Evolutionary conservation across 2,113 vertebrate genomes (phyloP), one percentile per base, ranked within the genome.

Genomic region (Rynchops niger): DNA sequence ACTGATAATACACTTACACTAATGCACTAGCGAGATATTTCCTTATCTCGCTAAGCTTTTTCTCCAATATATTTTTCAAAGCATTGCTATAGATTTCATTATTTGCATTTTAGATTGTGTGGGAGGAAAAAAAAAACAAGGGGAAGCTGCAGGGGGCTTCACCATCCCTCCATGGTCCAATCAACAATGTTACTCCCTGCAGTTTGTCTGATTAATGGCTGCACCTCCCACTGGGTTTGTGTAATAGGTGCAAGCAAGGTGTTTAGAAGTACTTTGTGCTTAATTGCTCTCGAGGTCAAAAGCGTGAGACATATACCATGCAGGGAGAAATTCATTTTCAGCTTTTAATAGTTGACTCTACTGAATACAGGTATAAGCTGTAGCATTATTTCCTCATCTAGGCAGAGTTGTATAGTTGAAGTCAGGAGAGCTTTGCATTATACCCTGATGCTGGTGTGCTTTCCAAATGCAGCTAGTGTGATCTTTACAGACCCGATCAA

Each of bases 141-240:
- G 9, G 7, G 27, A n/a, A 88, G 61, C 88, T 67, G 63, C 85
- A 71, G 94, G 96, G 93, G 79, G 63, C 65, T 69, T 85, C 63
- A 86, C 94, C 86, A 95, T 93, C 90, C 95, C 95, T 97, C 94
- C 90, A 50, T 92, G 94, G 95, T 96, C 96, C 96, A 97, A 97
- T 97, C 94, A 97, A 96, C 90, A 93, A 93, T 96, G 96, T 97
- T 98, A 93, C 94, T 96, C 96, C 93, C 97, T 95, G 93, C 94
- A 81, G 97, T 94, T 94, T 93, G 93, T 95, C 96, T 97, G 97
- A 97, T 98, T 98, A 97, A 97, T 97, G 95, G 94, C 92, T 97
- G 80, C 22, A 2, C 95, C 92, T 96, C 94, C 96, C 95, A 96
- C 92, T 96, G 94, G 87, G 92, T 97, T 93, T 96, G 87, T 95